Conservation (phyloP, 2,888 invertebrate species). For the Callyntrura sp. region DNA sequence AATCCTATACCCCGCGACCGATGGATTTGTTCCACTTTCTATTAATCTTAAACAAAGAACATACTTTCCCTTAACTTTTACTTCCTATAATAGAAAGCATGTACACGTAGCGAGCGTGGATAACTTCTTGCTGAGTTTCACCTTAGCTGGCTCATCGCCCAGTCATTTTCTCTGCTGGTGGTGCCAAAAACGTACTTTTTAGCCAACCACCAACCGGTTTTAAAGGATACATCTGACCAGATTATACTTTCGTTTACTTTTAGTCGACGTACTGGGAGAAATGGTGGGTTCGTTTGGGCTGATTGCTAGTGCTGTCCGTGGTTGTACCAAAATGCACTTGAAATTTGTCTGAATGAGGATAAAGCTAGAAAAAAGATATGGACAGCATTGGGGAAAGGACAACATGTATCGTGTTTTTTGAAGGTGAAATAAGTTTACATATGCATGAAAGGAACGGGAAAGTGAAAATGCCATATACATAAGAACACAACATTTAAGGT, state of each 20-base stretch:
- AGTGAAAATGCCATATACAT: too few relatives aligned
- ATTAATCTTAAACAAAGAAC: too few relatives aligned
- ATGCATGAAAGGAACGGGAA: slow-evolving; percentile 48
- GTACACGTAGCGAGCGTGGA: too few relatives aligned
- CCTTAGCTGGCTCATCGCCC: slow-evolving; percentile 48
- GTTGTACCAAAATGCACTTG: slow-evolving; percentile 9
- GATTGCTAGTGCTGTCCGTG: background rate
- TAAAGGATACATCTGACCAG: background rate
- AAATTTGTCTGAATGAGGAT: slow-evolving; percentile 16
- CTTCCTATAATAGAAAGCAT: too few relatives aligned
- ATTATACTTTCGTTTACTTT: background rate
- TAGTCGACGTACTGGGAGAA: too few relatives aligned
- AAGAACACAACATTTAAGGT: too few relatives aligned
- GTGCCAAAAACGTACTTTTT: slow-evolving; percentile 24
- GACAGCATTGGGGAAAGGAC: too few relatives aligned
- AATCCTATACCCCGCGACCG: slow-evolving; percentile 26
- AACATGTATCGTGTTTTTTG: too few relatives aligned
- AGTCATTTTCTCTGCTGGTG: slow-evolving; percentile 8
- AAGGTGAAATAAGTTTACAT: too few relatives aligned
- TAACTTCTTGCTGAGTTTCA: background rate
- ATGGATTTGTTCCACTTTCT: background rate
- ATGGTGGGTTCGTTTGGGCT: too few relatives aligned
- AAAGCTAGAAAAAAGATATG: slow-evolving; percentile 33
- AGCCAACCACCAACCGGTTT: slow-evolving; percentile 1
- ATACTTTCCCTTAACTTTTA: too few relatives aligned